These are phyloP conservation scores for Halocynthia roretzi DNA, from an alignment of 23 tunicate species.

Conservation along the genomic window DNA sequence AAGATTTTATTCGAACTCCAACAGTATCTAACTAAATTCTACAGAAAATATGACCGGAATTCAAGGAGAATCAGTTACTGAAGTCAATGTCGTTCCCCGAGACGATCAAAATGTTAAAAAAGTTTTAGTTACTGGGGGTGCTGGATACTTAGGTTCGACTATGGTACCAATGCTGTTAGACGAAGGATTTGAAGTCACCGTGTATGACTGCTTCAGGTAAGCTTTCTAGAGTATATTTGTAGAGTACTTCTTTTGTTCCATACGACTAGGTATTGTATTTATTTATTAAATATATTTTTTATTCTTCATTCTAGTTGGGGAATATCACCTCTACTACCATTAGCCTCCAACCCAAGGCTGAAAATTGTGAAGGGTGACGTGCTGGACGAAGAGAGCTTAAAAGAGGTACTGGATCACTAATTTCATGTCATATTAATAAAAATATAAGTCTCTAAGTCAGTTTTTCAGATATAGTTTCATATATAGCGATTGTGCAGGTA, in stretches of 20 bases:
- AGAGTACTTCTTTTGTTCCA: too few relatives aligned
- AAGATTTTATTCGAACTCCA: too few relatives aligned
- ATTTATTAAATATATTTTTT: background rate
- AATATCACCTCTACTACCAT: constrained; percentile 38
- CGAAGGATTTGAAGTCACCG: constrained; percentile 76
- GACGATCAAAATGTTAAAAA: constrained; percentile 63
- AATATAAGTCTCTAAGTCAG: background rate
- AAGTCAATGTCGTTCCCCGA: constrained; percentile 22
- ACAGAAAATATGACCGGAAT: too few relatives aligned
- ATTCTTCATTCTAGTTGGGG: constrained; percentile 74
- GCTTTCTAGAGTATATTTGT: background rate
- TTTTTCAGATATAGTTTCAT: background rate
- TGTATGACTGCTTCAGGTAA: constrained; percentile 77
- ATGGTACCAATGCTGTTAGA: constrained; percentile 64
- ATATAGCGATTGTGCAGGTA: too few relatives aligned
- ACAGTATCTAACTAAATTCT: too few relatives aligned
- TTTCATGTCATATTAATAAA: background rate
- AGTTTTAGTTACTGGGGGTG: constrained; percentile 95
- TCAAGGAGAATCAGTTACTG: constrained; percentile 5
- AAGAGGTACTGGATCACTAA: constrained; percentile 18
- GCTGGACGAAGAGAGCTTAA: constrained; percentile 32
- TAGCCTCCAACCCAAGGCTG: constrained; percentile 55
- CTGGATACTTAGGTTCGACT: constrained; percentile 95
- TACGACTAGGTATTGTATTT: background rate
- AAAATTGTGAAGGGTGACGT: constrained; percentile 71